Conservation (phyloP, 2,797 vertebrate species). For the Emys orbicularis region DNA sequence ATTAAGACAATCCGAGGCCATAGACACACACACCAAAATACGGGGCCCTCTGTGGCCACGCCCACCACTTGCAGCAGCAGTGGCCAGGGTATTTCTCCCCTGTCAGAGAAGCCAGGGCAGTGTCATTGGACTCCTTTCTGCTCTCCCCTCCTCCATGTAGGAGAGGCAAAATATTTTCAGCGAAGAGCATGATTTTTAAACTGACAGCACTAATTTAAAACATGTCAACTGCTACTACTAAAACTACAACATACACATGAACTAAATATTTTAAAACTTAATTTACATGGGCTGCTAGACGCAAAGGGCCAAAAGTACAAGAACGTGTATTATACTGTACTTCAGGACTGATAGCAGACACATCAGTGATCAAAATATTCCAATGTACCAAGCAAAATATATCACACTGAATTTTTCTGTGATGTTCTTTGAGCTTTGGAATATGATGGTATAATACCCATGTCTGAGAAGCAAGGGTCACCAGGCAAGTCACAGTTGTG, state of each 20-base stretch:
- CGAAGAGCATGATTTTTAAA: background rate
- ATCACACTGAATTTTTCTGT: accelerated
- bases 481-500: accelerated
- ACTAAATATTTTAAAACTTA: constrained; percentile 53
- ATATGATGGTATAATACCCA: accelerated
- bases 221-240: constrained; percentile 29
- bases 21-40: accelerated
- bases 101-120: background rate
- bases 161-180: background rate
- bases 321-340: background rate
- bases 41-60: background rate
- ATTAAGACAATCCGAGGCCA: background rate
- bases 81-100: accelerated
- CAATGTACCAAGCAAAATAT: background rate
- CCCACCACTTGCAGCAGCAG: background rate
- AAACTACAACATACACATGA: constrained; percentile 18
- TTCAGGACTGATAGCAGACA: background rate
- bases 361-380: accelerated
- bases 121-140: background rate
- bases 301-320: constrained; percentile 44
- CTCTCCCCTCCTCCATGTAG: accelerated
- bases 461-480: background rate
- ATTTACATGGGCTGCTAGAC: constrained; percentile 44
- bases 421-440: background rate
- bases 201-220: constrained; percentile 41